These are phyloP conservation scores for Selene dorsalis DNA, from an alignment of 2,797 vertebrate genomes.

Conservation along the genomic window DNA sequence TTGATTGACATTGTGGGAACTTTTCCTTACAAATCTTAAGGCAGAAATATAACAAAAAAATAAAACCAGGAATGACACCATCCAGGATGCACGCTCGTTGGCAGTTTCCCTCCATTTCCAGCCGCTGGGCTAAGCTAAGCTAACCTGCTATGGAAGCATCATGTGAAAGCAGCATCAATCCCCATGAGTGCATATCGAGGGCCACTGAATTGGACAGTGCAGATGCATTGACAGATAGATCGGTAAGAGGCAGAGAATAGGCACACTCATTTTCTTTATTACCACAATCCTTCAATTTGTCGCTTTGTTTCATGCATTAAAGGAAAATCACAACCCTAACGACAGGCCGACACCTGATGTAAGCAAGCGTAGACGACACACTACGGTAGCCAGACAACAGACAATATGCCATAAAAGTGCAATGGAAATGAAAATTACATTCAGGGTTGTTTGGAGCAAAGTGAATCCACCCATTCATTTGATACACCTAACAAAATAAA, in stretches of 20 bases:
- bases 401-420: slow-evolving; percentile 27
- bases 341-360: slow-evolving; percentile 4
- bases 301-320: slow-evolving; percentile 60
- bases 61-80: background rate
- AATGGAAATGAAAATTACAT: slow-evolving; percentile 49
- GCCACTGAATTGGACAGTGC: too few relatives aligned
- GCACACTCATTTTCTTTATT: slow-evolving; percentile 51
- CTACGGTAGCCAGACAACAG: slow-evolving; percentile 18
- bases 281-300: slow-evolving; percentile 14
- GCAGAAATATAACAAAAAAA: too few relatives aligned
- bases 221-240: too few relatives aligned
- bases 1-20: too few relatives aligned
- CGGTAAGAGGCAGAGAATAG: background rate
- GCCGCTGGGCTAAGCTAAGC: background rate
- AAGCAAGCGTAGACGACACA: slow-evolving; percentile 43
- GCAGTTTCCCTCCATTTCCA: background rate
- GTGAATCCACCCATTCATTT: slow-evolving; percentile 17
- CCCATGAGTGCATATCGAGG: too few relatives aligned
- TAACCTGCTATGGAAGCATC: too few relatives aligned
- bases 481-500: background rate
- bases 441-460: slow-evolving; percentile 42
- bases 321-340: slow-evolving; percentile 26
- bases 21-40: too few relatives aligned
- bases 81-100: too few relatives aligned
- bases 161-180: too few relatives aligned